Evolutionary conservation across 2,797 vertebrate species (phyloP), one percentile per base, ranked within the genome.

Genomic region (Halcyon chelicuti): DNA sequence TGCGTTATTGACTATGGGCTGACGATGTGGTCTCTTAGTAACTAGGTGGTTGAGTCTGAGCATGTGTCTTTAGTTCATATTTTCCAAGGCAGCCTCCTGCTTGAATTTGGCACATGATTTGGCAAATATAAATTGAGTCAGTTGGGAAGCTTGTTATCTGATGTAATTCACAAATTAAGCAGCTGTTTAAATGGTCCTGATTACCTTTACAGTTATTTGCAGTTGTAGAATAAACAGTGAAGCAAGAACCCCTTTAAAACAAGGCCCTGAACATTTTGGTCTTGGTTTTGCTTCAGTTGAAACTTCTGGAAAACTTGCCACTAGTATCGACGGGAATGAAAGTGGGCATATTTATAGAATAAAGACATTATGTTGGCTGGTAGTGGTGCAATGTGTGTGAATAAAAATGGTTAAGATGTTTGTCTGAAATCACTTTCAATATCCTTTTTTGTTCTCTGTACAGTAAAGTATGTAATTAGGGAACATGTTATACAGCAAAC

Each of bases 371-470:
- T 75, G 51, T 62, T 3, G 14, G 80, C 82, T 79, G 66, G 51
- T 90, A 66, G 33, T 68, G 62, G 54, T 77, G 29, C 31, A 63
- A 44, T 61, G 47, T 52, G n/a, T 57, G 67, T 93, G 88, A 93
- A 85, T 73, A 90, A 88, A 93, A 88, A 49, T 82, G 82, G 46
- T 84, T 85, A 81, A 89, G 76, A 86, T 63, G 19, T 62, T 94
- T 86, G 89, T 72, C 78, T 94, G 80, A 63, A 90, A 90, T 93
- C 91, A 39, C 49, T 90, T 93, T 58, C 22, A 90, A 10, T 94
- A 76, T 87, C 83, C 86, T 90, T 93, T 96, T 60, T 89, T 84
- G 37, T 72, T 72, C 76, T 93, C 78, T 46, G 67, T 94, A 91
- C 62, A 88, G 87, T 96, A 31, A 88, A 81, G 10, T 86, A 60